Evolutionary conservation across 2,888 invertebrate species (phyloP).

Genomic region (Euproctis similis): DNA sequence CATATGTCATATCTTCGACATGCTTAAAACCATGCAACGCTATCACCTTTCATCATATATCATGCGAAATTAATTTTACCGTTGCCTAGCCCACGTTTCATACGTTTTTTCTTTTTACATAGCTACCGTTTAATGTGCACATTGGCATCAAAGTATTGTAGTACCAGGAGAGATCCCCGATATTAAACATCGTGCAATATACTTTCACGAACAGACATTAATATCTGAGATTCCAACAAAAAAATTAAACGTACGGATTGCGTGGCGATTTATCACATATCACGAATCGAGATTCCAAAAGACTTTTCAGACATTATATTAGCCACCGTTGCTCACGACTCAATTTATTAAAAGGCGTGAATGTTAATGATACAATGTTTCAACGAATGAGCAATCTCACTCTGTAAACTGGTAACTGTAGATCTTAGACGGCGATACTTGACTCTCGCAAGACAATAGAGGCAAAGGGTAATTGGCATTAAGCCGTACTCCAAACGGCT

Average conservation of each 20-base stretch:
- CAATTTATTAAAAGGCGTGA: neutral
- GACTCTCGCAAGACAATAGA: slow-evolving; percentile 49
- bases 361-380: slow-evolving; percentile 17
- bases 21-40: slow-evolving; percentile 46
- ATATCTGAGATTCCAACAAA: slow-evolving; percentile 15
- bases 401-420: slow-evolving; percentile 15
- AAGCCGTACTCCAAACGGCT: slow-evolving; percentile 47
- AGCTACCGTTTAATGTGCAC: slow-evolving; percentile 58
- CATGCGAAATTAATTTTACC: slow-evolving; percentile 67
- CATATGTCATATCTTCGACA: slow-evolving; percentile 28
- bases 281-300: too few relatives aligned
- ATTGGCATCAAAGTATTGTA: slow-evolving; percentile 52
- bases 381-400: slow-evolving; percentile 28
- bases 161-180: slow-evolving; percentile 36
- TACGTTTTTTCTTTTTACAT: slow-evolving; percentile 44
- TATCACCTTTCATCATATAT: slow-evolving; percentile 72
- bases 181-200: slow-evolving; percentile 45
- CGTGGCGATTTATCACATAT: too few relatives aligned
- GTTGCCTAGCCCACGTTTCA: slow-evolving; percentile 42
- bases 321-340: too few relatives aligned
- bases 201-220: slow-evolving; percentile 4
- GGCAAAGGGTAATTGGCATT: slow-evolving; percentile 59
- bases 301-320: too few relatives aligned
- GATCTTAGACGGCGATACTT: slow-evolving; percentile 36
- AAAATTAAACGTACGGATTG: too few relatives aligned